Percentiles rank a stretch among this genome's conserved stretches.
Conservation (phyloP, 2,797 vertebrate species). For the Eulemur rubriventer region DNA sequence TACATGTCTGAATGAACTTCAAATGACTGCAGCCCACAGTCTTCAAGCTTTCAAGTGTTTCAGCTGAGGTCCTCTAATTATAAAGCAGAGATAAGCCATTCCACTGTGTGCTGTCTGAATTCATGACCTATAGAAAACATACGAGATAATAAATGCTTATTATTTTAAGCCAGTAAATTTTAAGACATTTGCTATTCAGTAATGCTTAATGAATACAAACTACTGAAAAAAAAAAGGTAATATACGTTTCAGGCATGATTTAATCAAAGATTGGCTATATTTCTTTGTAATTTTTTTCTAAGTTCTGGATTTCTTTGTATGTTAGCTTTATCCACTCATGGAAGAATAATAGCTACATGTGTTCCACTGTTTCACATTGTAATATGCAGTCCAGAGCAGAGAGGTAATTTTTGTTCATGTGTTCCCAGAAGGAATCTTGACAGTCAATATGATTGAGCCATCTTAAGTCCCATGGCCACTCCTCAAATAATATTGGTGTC, state of each 20-base stretch:
- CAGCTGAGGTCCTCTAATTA: not conserved
- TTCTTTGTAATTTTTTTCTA: not conserved
- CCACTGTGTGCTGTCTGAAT: not conserved
- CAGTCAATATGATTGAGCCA: not conserved
- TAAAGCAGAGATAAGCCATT: not conserved
- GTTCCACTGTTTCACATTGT: not conserved
- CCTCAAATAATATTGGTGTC: constrained; percentile 32
- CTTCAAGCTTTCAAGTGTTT: not conserved
- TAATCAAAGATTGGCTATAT: not conserved
- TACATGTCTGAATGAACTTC: not conserved
- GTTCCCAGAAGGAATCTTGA: not conserved
- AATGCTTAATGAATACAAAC: not conserved
- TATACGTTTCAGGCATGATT: not conserved
- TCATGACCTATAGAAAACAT: not conserved
- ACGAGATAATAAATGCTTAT: not conserved
- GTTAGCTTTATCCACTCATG: not conserved
- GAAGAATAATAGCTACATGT: not conserved
- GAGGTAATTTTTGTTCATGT: not conserved
- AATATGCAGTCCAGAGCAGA: not conserved
- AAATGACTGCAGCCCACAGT: not conserved
- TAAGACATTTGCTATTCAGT: not conserved
- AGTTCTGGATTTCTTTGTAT: not conserved
- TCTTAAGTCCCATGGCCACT: not conserved
- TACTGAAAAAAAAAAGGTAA: not conserved
- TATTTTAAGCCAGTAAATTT: constrained; percentile 14